Evolutionary conservation across 53 echinoderm and acorn worm genomes (phyloP).

Genomic region (Apostichopus leukothele): DNA sequence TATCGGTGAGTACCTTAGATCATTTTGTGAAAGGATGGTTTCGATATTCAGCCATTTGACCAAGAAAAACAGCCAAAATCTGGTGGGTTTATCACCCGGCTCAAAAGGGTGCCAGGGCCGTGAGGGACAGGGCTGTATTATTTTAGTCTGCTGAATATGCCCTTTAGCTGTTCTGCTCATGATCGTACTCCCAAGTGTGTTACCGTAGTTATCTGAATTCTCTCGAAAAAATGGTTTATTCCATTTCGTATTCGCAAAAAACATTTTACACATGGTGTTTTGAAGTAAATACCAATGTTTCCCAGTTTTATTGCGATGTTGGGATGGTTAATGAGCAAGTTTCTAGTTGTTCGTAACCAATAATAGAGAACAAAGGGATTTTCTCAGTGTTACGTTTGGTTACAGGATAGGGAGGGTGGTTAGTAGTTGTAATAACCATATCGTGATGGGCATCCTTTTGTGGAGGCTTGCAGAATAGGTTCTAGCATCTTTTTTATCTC

Average conservation of each 20-base stretch:
- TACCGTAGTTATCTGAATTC: neutral
- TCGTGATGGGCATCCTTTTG: slow-evolving; percentile 50
- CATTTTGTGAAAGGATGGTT: slow-evolving; percentile 27
- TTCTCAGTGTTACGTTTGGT: slow-evolving; percentile 1
- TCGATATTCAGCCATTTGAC: slow-evolving; percentile 18
- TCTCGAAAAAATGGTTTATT: neutral
- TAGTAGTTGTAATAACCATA: slow-evolving; percentile 37
- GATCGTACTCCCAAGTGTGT: slow-evolving; percentile 44
- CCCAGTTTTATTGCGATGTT: neutral
- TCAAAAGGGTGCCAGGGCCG: slow-evolving; percentile 51
- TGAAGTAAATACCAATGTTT: neutral
- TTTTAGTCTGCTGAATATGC: slow-evolving; percentile 62
- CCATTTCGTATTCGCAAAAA: neutral
- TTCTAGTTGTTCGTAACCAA: neutral
- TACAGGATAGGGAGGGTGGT: neutral
- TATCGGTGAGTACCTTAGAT: slow-evolving; percentile 79
- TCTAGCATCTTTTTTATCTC: slow-evolving; percentile 39
- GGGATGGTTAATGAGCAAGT: neutral
- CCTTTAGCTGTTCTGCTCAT: slow-evolving; percentile 51
- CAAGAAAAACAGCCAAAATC: slow-evolving; percentile 33
- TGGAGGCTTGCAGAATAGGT: slow-evolving; percentile 45
- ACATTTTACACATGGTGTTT: neutral
- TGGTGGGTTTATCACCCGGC: slow-evolving; percentile 47
- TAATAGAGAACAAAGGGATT: slow-evolving; percentile 29
- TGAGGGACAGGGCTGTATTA: slow-evolving; percentile 64